Percentiles rank a stretch among this genome's conserved stretches.
Conservation (phyloP, 2,113 vertebrate species). For the Mus pahari region DNA sequence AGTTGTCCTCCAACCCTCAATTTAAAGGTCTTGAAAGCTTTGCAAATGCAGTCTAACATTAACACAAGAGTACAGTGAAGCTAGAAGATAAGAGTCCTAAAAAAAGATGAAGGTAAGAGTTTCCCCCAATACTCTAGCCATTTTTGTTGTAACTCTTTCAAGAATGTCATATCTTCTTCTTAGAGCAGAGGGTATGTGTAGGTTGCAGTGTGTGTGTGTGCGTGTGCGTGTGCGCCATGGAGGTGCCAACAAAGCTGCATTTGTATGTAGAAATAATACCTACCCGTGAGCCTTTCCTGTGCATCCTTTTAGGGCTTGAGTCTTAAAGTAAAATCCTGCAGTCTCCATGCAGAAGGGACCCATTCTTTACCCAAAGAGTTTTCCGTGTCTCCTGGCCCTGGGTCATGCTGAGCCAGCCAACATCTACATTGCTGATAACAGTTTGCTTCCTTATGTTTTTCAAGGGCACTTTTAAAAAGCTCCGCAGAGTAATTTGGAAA, state of each 20-base stretch:
- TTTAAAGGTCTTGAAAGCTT: background rate
- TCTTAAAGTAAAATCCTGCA: background rate
- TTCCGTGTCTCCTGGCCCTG: background rate
- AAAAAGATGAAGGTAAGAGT: background rate
- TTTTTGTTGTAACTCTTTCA: background rate
- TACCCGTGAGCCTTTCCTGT: background rate
- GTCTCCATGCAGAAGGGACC: background rate
- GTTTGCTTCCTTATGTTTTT: constrained; percentile 25
- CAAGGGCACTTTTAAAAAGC: background rate
- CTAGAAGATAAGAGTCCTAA: background rate
- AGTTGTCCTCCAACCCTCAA: background rate
- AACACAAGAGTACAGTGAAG: background rate
- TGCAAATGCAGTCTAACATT: background rate
- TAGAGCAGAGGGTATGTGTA: background rate
- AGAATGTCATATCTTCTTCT: background rate
- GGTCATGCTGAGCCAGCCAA: background rate
- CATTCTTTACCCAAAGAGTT: background rate
- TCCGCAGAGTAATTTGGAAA: background rate
- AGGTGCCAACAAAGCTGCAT: background rate
- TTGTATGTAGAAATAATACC: background rate
- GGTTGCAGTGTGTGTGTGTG: background rate
- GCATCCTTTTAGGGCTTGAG: background rate
- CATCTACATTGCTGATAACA: background rate
- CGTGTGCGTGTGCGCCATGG: background rate
- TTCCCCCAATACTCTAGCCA: background rate